Base-by-base conservation (phyloP, 2,113 vertebrate genomes). In the Amphiprion ocellaris region DNA sequence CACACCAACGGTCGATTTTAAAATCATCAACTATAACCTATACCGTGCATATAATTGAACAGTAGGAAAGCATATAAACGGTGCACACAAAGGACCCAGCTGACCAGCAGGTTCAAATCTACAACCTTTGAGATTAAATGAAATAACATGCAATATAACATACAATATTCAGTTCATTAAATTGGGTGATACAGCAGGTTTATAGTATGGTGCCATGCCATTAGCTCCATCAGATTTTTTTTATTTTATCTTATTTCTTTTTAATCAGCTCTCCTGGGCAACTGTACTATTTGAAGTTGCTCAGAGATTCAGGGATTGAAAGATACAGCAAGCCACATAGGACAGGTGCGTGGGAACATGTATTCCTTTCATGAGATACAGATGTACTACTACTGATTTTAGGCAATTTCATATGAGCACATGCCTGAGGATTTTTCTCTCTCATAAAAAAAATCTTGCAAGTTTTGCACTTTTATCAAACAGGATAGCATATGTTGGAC, bases 301-400 rank as follows among this genome's bases (percentile, higher is more conserved):
- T 59, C 10, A 23, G 24, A 68, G 10, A 53, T 54, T 69, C 66
- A 37, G 54, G 59, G 54, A 50, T 75, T 55, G 66, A 33, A 62
- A 61, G 37, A 68, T 12, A 41, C 11, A 62, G 14, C 11, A 12
- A 5, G 49, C 21, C 14, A 65, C 2, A n/a, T n/a, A 59, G 47
- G 26, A 28, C 71, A 71, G 3, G 10, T 60, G 6, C 54, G 30
- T 1, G 19, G 10, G 16, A 65, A 63, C n/a, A 69, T 39, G 49
- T 26, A 9, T 15, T 56, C 24, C 21, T 61, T 30, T 80, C 52
- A 68, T 53, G 50, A 79, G 60, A 72, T 52, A 83, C 53, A 69
- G 1, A 84, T 69, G 62, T 77, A 62, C 21, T 2, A 33, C 16
- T 14, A 26, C 68, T 65, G 47, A 71, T 73, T 69, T 53, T 28